These are phyloP conservation scores for Luperina testacea DNA, from an alignment of 2,888 invertebrate genomes.

Conservation along the genomic window DNA sequence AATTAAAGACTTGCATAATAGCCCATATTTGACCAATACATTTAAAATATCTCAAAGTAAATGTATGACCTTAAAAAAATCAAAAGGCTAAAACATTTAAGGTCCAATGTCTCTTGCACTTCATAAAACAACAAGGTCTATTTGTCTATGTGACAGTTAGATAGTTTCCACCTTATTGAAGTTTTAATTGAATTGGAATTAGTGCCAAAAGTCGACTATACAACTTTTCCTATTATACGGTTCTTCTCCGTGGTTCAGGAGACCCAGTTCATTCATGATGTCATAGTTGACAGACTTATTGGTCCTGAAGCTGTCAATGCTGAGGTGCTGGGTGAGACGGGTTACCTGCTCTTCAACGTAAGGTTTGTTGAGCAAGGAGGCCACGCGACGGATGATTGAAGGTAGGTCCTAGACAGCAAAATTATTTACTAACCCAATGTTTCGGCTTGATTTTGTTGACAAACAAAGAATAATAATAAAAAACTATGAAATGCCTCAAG, in stretches of 20 bases:
- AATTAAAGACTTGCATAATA: background rate
- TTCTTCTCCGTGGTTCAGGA: slow-evolving; percentile 45
- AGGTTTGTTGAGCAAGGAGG: slow-evolving; percentile 43
- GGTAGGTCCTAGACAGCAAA: slow-evolving; percentile 36
- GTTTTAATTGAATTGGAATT: background rate
- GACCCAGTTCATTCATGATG: slow-evolving; percentile 46
- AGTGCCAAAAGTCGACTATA: background rate
- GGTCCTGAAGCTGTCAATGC: slow-evolving; percentile 93
- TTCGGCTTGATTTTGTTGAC: background rate
- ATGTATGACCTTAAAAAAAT: background rate
- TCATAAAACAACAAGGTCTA: background rate
- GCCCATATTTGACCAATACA: background rate
- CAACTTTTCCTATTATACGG: slow-evolving; percentile 67
- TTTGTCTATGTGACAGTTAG: background rate
- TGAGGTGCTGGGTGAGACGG: slow-evolving; percentile 91
- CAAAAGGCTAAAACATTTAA: background rate
- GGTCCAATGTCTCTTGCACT: background rate
- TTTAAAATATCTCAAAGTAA: background rate
- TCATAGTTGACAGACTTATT: slow-evolving; percentile 90
- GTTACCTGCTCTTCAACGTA: slow-evolving; percentile 84
- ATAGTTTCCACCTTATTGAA: background rate
- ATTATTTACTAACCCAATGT: background rate
- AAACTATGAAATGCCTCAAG: background rate
- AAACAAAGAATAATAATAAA: background rate
- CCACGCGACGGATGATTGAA: slow-evolving; percentile 39